Evolutionary conservation across 2,113 vertebrate genomes (phyloP).

Genomic region (Oncorhynchus nerka): DNA sequence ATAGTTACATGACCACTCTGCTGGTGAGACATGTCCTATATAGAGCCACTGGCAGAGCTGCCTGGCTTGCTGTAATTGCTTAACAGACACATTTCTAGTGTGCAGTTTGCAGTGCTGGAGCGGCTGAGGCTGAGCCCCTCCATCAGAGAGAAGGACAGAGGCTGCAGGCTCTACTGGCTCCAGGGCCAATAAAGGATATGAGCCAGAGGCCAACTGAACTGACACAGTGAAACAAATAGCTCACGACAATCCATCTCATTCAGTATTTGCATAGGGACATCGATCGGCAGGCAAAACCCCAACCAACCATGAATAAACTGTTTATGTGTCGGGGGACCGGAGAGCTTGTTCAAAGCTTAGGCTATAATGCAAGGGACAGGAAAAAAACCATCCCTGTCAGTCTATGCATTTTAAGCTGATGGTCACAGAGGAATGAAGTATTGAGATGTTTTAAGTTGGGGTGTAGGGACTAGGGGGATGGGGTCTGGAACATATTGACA

Average conservation of each 20-base stretch:
- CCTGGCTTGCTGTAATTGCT: conserved; percentile 29
- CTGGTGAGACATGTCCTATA: conserved; percentile 43
- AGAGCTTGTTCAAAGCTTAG: conserved; percentile 54
- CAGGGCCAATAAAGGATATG: no score
- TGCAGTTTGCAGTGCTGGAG: background rate
- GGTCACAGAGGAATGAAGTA: conserved; percentile 12
- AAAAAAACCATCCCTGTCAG: background rate
- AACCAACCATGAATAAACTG: conserved; percentile 45
- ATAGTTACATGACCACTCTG: conserved; percentile 22
- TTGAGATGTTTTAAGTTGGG: conserved; percentile 16
- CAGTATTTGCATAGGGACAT: conserved; percentile 46
- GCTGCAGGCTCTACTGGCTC: background rate
- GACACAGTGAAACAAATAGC: conserved; percentile 15
- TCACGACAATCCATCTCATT: conserved; percentile 10
- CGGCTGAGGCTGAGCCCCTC: conserved; percentile 37
- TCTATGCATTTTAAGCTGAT: conserved; percentile 16
- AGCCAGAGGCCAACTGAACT: background rate
- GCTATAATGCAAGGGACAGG: conserved; percentile 9
- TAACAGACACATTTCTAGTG: conserved; percentile 58
- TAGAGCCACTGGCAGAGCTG: conserved; percentile 36
- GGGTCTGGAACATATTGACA: conserved; percentile 31
- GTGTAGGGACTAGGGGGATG: conserved; percentile 13
- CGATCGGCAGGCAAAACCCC: conserved; percentile 45
- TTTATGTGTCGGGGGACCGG: conserved; percentile 39
- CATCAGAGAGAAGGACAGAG: conserved; percentile 36